phyloP scores from a whole-genome alignment of 2,113 vertebrate species.

The Cyanistes caeruleus region DNA sequence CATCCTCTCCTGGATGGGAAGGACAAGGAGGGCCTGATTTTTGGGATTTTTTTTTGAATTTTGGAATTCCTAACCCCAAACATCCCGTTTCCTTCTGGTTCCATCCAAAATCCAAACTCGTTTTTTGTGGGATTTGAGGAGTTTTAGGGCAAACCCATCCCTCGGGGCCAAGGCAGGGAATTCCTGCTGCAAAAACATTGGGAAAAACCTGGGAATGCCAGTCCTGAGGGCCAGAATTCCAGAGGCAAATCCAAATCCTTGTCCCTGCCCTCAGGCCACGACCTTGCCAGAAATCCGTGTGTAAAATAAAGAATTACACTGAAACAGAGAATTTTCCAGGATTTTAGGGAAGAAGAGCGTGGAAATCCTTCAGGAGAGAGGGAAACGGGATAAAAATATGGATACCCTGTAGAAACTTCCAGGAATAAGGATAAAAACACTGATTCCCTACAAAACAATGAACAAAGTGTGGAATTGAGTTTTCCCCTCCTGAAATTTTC shows the following conservation, averaged over 20 bases:
- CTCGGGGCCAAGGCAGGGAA: not conserved
- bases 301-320: accelerated
- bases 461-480: too few species aligned
- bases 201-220: not conserved
- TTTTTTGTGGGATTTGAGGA: not conserved
- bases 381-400: not conserved
- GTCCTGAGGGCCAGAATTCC: not conserved
- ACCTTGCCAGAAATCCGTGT: not conserved
- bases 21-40: not conserved
- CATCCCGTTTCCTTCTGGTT: accelerated
- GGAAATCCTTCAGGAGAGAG: not conserved
- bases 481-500: too few species aligned
- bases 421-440: not conserved
- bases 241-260: not conserved
- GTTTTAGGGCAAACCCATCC: not conserved
- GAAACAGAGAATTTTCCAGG: accelerated
- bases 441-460: too few species aligned
- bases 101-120: accelerated
- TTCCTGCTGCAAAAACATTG: accelerated
- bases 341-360: not conserved
- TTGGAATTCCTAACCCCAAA: not conserved
- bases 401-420: accelerated
- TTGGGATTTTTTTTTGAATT: not conserved
- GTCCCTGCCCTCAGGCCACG: not conserved
- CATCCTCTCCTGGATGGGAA: not conserved